Evolutionary conservation across 2,113 vertebrate genomes (phyloP).

Genomic region (Taurulus bubalis): DNA sequence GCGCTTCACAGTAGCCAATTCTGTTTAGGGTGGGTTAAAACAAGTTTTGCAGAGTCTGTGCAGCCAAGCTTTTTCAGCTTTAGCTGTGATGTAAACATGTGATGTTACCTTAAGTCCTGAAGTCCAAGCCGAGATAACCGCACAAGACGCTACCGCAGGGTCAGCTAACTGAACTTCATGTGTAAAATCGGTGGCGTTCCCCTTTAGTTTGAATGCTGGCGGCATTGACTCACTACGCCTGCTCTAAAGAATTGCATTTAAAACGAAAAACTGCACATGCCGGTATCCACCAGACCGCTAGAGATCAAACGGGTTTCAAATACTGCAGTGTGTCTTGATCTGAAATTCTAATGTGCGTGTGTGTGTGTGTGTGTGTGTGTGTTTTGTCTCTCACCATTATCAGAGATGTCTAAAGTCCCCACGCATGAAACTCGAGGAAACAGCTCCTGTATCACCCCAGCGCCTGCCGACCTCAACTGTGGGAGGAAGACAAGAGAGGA

Average conservation of each 20-base stretch:
- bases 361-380: neutral
- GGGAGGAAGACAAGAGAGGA: slow-evolving; percentile 51
- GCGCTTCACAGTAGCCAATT: neutral
- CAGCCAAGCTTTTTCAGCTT: neutral
- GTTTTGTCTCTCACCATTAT: slow-evolving; percentile 86
- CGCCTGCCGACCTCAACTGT: slow-evolving; percentile 90
- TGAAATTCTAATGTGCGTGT: neutral
- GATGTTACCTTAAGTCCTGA: neutral
- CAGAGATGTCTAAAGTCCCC: slow-evolving; percentile 90
- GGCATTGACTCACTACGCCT: neutral
- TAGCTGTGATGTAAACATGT: neutral
- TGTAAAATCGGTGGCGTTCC: neutral
- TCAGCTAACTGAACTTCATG: neutral
- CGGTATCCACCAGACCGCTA: neutral
- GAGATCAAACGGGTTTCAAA: neutral
- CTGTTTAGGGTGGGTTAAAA: neutral
- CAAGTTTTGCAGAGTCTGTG: neutral
- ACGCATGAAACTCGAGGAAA: slow-evolving; percentile 87
- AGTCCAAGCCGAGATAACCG: neutral
- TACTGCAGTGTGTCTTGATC: neutral
- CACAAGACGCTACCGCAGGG: neutral
- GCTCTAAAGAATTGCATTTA: neutral
- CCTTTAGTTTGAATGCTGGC: neutral
- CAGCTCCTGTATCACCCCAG: slow-evolving; percentile 90
- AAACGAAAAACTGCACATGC: neutral